Evolutionary conservation across 2,797 vertebrate genomes (phyloP), one percentile per base, ranked within the genome.

Genomic region (Myotis findleyi): DNA sequence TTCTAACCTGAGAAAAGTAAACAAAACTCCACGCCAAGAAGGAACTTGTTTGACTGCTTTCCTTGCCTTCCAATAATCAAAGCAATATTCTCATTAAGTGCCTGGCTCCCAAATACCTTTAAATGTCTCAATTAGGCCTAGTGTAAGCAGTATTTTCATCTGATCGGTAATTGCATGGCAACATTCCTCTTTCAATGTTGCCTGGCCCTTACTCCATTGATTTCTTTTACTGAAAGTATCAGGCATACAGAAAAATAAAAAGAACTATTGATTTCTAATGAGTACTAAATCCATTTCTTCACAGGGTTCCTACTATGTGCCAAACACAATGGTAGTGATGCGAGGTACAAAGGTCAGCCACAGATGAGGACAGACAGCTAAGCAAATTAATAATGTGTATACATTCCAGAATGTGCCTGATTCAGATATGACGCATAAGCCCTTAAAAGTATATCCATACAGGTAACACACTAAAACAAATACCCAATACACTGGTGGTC

Each of bases 1-100:
- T 64, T 94, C 80, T 94, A 94, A 93, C 80, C 71, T 95, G 87
- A 94, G 79, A 96, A 96, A 91, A 94, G 84, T 75, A 95, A 97
- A 94, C 89, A 94, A 38, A 49, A 77, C 64, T 91, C 36, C 5
- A n/a, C 49, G 87, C 76, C 91, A 94, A 89, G 71, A 91, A 87
- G 55, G 53, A 97, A 97, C 89, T 72, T 0, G 55, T 89, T 30
- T 17, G 38, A 91, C 91, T 81, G 83, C 95, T 95, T 93, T 93
- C 41, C 62, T 82, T 51, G 59, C n/a, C 75, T 95, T 83, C 47
- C 79, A 91, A 89, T 76, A 95, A 79, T 75, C 80, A 93, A 87
- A 89, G 73, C n/a, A 83, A 87, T 66, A 66, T 64, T 80, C 76
- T 94, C 80, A 1, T 36, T 49, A 73, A 96, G 47, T 17, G 41